These are phyloP conservation scores for Siderastrea siderea DNA, from an alignment of 92 coral and sea anemone genomes.

Conservation along the genomic window DNA sequence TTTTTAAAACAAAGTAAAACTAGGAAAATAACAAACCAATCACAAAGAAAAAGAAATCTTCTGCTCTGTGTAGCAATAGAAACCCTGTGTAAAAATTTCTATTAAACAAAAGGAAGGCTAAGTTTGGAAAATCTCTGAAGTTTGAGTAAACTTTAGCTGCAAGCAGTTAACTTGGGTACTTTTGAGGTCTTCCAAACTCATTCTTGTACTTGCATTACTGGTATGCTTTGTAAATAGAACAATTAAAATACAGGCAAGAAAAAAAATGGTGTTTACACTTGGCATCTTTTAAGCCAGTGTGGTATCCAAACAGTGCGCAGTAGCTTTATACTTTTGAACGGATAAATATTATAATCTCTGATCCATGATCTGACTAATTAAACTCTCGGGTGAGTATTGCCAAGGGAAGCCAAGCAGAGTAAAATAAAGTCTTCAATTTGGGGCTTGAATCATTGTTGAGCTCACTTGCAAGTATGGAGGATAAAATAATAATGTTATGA, in stretches of 20 bases:
- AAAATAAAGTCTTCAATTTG: neutral
- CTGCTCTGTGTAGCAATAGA: no score
- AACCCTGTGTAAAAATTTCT: no score
- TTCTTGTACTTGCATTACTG: neutral
- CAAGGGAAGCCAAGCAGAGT: constrained; percentile 40
- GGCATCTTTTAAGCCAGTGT: neutral
- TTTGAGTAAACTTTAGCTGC: neutral
- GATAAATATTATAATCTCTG: neutral
- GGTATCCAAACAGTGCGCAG: neutral
- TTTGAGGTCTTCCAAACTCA: neutral
- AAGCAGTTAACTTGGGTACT: neutral
- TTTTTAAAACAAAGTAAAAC: no score
- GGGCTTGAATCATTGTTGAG: neutral
- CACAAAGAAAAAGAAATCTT: no score
- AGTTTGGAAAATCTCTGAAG: neutral
- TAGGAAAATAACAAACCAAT: no score
- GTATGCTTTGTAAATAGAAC: neutral
- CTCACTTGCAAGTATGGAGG: neutral
- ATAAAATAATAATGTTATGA: no score
- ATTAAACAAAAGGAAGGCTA: no score
- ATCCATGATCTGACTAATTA: neutral
- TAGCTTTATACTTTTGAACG: neutral
- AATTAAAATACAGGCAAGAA: neutral
- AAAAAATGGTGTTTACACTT: neutral
- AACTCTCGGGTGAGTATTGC: constrained; percentile 50